Evolutionary conservation across 2,113 vertebrate genomes (phyloP).

Genomic region (Lepisosteus oculatus): DNA sequence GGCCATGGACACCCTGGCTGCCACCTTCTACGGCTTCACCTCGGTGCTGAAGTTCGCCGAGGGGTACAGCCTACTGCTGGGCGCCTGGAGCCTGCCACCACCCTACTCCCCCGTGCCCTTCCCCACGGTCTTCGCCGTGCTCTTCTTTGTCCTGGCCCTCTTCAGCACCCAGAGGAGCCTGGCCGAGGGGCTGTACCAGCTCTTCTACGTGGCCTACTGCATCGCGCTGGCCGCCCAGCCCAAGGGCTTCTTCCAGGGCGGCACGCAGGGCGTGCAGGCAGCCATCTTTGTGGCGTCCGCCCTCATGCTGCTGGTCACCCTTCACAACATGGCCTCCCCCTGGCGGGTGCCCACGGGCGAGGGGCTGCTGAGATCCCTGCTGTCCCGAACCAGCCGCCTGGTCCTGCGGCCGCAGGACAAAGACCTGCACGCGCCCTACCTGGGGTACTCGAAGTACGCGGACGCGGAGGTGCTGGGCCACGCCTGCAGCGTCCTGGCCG

Average conservation of each 20-base stretch:
- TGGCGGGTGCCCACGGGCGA: slow-evolving; percentile 57
- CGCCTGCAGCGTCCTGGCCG: slow-evolving; percentile 71
- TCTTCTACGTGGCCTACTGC: slow-evolving; percentile 71
- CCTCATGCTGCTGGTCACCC: slow-evolving; percentile 56
- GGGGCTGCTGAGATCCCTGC: slow-evolving; percentile 48
- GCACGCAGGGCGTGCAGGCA: slow-evolving; percentile 71
- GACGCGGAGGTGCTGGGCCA: slow-evolving; percentile 75
- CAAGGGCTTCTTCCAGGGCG: slow-evolving; percentile 66
- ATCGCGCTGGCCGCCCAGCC: slow-evolving; percentile 69
- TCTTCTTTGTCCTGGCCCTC: slow-evolving; percentile 69
- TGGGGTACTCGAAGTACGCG: slow-evolving; percentile 81
- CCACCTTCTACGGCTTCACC: slow-evolving; percentile 74
- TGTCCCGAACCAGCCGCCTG: slow-evolving; percentile 45
- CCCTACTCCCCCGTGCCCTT: slow-evolving; percentile 59
- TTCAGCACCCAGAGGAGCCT: slow-evolving; percentile 67
- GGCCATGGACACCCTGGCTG: slow-evolving; percentile 60
- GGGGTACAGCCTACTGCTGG: slow-evolving; percentile 69
- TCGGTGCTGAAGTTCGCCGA: slow-evolving; percentile 70
- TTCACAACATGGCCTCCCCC: slow-evolving; percentile 56
- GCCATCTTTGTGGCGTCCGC: slow-evolving; percentile 73
- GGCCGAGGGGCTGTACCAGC: slow-evolving; percentile 66
- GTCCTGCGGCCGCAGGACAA: slow-evolving; percentile 62
- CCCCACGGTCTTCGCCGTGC: slow-evolving; percentile 69
- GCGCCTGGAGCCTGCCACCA: slow-evolving; percentile 40
- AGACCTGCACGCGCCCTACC: slow-evolving; percentile 61